These are phyloP conservation scores for Manduca sexta DNA, from an alignment of 1,140 invertebrate species.

Conservation along the genomic window DNA sequence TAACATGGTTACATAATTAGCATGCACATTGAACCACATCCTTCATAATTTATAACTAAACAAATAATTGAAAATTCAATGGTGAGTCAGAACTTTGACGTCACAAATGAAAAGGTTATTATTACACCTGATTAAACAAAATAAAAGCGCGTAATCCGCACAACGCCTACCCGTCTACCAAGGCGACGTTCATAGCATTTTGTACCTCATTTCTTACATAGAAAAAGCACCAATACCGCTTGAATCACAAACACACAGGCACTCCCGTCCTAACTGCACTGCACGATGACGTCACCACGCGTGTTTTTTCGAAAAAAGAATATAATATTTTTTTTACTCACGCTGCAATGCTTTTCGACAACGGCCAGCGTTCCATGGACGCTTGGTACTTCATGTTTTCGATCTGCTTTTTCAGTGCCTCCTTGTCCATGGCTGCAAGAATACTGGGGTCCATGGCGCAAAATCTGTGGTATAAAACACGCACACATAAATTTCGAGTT, in stretches of 20 bases:
- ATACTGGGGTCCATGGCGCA: conserved; percentile 91
- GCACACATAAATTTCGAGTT: conserved; percentile 45
- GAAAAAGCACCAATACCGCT: conserved; percentile 45
- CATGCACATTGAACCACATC: too few relatives aligned
- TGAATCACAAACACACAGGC: conserved; percentile 35
- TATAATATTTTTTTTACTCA: conserved; percentile 78
- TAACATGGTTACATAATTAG: too few relatives aligned
- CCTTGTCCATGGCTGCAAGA: conserved; percentile 95
- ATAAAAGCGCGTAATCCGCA: conserved; percentile 24
- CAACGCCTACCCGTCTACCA: conserved; percentile 22
- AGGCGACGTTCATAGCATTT: conserved; percentile 25
- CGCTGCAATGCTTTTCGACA: conserved; percentile 95
- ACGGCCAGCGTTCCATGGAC: conserved; percentile 95
- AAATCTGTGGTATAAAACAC: conserved; percentile 70
- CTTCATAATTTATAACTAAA: too few relatives aligned
- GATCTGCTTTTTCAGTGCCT: conserved; percentile 96
- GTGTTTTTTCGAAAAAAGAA: neutral
- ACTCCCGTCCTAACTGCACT: conserved; percentile 53
- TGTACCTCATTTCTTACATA: conserved; percentile 29
- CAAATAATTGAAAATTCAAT: too few relatives aligned
- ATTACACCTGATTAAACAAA: conserved; percentile 20
- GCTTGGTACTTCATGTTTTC: conserved; percentile 97
- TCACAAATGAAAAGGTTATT: neutral
- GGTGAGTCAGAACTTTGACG: too few relatives aligned
- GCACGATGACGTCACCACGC: conserved; percentile 52